Conservation (phyloP, 2,797 vertebrate species). For the Mormyrops boulengeri region DNA sequence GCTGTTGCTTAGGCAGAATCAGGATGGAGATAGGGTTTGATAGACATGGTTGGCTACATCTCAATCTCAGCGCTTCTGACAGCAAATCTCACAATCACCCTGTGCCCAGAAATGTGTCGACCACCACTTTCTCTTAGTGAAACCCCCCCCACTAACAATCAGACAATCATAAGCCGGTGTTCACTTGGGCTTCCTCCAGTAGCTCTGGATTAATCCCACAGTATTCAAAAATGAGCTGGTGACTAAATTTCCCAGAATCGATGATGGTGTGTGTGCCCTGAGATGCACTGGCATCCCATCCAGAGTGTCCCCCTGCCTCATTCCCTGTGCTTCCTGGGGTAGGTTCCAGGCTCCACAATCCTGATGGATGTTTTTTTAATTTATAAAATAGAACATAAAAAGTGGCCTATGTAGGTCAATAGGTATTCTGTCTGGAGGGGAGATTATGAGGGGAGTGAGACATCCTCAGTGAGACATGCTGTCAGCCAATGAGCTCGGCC, state of each 20-base stretch:
- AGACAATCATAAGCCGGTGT: background rate
- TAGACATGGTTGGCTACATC: background rate
- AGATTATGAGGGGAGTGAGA: background rate
- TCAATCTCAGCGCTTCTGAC: background rate
- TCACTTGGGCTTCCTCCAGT: background rate
- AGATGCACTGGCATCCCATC: background rate
- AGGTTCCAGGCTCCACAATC: background rate
- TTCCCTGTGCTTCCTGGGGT: background rate
- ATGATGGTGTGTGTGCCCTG: background rate
- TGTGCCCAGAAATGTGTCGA: background rate
- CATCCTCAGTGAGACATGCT: background rate
- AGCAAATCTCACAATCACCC: background rate
- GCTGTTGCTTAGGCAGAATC: background rate
- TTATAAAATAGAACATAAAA: slow-evolving; percentile 4
- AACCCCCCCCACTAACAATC: background rate
- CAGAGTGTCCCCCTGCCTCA: background rate
- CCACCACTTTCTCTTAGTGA: background rate
- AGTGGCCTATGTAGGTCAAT: background rate
- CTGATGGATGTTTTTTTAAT: background rate
- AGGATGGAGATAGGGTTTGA: background rate
- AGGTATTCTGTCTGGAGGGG: background rate
- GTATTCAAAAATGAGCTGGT: background rate
- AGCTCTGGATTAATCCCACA: background rate
- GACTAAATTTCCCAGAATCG: background rate
- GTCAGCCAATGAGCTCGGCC: background rate